Base-by-base conservation (phyloP, 1,140 invertebrate genomes). In the Leptopilina clavipes region DNA sequence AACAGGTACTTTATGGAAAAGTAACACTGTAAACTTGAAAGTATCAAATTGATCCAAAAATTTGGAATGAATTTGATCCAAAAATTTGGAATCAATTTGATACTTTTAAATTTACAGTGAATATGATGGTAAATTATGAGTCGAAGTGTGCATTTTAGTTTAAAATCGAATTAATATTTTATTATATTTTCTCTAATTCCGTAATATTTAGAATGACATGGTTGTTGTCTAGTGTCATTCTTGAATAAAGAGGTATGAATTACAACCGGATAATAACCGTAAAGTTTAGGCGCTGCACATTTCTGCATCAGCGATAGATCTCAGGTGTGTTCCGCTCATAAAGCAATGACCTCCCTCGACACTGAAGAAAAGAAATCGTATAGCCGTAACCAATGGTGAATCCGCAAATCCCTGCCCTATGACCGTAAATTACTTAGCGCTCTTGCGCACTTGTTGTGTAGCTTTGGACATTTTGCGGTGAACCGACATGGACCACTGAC, bases 381-480 rank as follows among this genome's bases (percentile, higher is more conserved):
- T 70, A 59, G 65, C 73, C 54, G 74, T 74, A 40, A 72, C 73
- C 71, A 76, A 75, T 78, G 73, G 72, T 70, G 40, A 72, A 45
- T 74, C 79, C 74, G 74, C 76, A 76, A 80, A 82, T 71, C 76
- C 79, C 78, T 80, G 77, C 81, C 71, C 37, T 65, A 73, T 54
- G 37, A 74, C 76, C 77, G 79, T 82, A 82, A 83, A 83, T 83
- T 77, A 82, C 40, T 76, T 75, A 52, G 72, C 45, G 71, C 72
- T 74, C 72, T 65, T 65, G 70, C 52, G 52, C 65, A 74, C 79
- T 78, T 76, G 76, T 59, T 73, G 79, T 76, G 75, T 74, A 73
- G 74, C 54, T 73, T n/a, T 45, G 8, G 19, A 45, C 45, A 73
- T 72, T 71, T 81, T 84, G 82, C 81, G 82, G 82, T 78, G 56